phyloP scores from a whole-genome alignment of 2,888 invertebrate species.

The Hedya salicella region DNA sequence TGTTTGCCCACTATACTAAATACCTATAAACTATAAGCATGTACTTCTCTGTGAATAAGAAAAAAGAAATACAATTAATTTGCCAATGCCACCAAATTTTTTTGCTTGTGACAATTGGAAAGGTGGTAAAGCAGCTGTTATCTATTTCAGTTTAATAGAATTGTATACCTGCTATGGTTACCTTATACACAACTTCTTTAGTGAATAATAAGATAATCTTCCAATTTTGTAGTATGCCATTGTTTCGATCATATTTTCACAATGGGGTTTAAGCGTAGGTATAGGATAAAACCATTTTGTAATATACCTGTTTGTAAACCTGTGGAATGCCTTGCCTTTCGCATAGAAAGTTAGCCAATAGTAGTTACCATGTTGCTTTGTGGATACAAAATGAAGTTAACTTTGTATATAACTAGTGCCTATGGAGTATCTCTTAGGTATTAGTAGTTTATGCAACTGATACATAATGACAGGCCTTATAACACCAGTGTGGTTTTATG shows the following conservation, averaged over 20 bases:
- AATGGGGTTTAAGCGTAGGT: background rate
- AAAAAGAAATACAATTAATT: background rate
- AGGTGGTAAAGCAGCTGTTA: too few species aligned
- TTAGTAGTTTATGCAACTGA: too few species aligned
- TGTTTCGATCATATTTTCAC: background rate
- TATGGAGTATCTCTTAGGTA: too few species aligned
- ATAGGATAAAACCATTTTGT: background rate
- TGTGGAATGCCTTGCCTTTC: background rate
- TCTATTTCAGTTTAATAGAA: too few species aligned
- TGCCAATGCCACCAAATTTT: background rate
- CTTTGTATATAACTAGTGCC: background rate
- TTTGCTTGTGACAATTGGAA: background rate
- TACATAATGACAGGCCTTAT: too few species aligned
- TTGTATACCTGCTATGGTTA: too few species aligned
- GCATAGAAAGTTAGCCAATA: slow-evolving; percentile 5
- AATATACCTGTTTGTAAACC: background rate
- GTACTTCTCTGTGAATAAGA: background rate
- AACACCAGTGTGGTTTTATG: too few species aligned
- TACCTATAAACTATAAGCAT: too few species aligned
- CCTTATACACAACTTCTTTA: background rate
- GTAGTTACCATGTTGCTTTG: background rate
- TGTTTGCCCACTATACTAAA: too few species aligned
- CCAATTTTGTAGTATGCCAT: too few species aligned
- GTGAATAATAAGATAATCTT: background rate
- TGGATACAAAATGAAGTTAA: background rate